phyloP scores from a whole-genome alignment of 2,888 invertebrate species.

The Diogma glabrata region DNA sequence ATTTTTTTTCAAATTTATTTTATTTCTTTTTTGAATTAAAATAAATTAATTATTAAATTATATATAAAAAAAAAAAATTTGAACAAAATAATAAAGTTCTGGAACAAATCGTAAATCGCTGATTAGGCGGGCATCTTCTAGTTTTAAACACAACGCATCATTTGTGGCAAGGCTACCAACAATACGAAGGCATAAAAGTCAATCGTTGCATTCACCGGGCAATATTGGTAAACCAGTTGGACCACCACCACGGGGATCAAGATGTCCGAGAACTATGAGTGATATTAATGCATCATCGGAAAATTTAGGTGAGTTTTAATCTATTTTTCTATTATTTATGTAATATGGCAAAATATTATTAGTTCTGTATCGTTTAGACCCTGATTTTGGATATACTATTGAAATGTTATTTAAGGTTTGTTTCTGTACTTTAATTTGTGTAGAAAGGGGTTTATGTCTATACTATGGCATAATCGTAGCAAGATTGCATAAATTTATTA shows the following conservation, averaged over 20 bases:
- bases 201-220: slow-evolving; percentile 62
- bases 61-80: slow-evolving; percentile 14
- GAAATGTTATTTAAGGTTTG: too few relatives aligned
- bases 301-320: slow-evolving; percentile 53
- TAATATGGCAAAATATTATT: background rate
- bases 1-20: slow-evolving; percentile 5
- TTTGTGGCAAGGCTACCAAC: slow-evolving; percentile 86
- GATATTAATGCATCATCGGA: slow-evolving; percentile 64
- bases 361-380: too few relatives aligned
- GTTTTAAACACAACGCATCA: slow-evolving; percentile 88
- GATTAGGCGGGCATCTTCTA: slow-evolving; percentile 60
- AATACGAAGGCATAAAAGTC: slow-evolving; percentile 70
- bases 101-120: slow-evolving; percentile 28
- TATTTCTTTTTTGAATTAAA: background rate
- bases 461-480: too few relatives aligned
- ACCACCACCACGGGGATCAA: slow-evolving; percentile 29
- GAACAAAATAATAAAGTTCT: slow-evolving; percentile 22
- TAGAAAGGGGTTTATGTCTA: too few relatives aligned
- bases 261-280: slow-evolving; percentile 50
- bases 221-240: slow-evolving; percentile 31
- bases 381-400: too few relatives aligned
- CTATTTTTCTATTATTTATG: slow-evolving; percentile 4
- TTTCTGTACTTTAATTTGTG: too few relatives aligned
- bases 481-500: too few relatives aligned
- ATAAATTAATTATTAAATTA: background rate